A percentile compares a stretch with the other conserved stretches of the same genome.
Conservation (phyloP, 2,888 invertebrate species). For the Lathronympha strigana region DNA sequence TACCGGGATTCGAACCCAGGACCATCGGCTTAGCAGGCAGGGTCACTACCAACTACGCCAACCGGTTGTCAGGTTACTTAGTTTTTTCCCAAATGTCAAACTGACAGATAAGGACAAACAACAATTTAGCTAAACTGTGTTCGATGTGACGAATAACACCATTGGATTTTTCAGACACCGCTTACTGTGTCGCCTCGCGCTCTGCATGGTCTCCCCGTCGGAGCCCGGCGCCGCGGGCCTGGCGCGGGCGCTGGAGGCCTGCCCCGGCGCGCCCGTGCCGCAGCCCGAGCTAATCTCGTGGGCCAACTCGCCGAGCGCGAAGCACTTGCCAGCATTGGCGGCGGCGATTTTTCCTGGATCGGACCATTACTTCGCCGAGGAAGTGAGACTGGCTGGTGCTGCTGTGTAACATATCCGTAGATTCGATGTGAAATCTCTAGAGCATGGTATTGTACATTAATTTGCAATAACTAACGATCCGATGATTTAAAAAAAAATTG, state of each 20-base stretch:
- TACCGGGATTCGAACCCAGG: too few species aligned
- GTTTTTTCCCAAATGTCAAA: too few species aligned
- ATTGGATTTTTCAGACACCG: conserved; percentile 61
- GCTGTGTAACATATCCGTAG: conserved; percentile 1
- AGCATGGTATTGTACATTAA: not conserved
- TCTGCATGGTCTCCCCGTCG: conserved; percentile 57
- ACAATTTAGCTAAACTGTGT: too few species aligned
- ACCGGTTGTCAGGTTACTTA: too few species aligned
- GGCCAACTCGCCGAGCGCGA: conserved; percentile 51
- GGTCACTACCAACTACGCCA: too few species aligned
- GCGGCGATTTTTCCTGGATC: conserved; percentile 55
- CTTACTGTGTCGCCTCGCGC: conserved; percentile 63
- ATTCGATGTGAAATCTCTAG: not conserved
- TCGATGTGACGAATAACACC: too few species aligned
- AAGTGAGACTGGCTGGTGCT: not conserved
- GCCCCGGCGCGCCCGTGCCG: conserved; percentile 51
- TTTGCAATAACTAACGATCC: too few species aligned
- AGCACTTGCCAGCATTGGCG: conserved; percentile 60
- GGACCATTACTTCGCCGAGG: conserved; percentile 56
- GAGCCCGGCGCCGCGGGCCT: conserved; percentile 41
- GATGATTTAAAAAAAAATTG: too few species aligned
- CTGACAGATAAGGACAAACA: too few species aligned
- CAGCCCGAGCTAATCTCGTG: conserved; percentile 52
- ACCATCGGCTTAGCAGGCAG: too few species aligned
- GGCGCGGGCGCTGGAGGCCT: conserved; percentile 57